Conservation (phyloP, 92 coral and sea anemone genomes). For the Paramuricea clavata region DNA sequence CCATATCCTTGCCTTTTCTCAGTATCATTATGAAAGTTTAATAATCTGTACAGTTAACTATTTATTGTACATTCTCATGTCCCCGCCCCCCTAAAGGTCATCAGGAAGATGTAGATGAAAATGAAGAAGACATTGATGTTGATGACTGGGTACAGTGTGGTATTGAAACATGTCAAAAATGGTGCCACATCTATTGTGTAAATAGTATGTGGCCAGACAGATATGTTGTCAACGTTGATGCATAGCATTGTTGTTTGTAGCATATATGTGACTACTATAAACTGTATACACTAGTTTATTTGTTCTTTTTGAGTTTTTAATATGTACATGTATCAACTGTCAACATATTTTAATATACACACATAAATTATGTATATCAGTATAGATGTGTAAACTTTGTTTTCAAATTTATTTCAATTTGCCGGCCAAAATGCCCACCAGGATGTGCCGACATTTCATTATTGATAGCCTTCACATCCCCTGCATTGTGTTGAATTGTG, state of each 20-base stretch:
- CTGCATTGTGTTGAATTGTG: too few relatives aligned
- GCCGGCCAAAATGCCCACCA: too few relatives aligned
- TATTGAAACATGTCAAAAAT: constrained; percentile 14
- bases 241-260: constrained; percentile 10
- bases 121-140: not conserved
- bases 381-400: too few relatives aligned
- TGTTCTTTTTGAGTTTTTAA: too few relatives aligned
- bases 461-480: too few relatives aligned
- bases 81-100: not conserved
- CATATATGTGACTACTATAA: too few relatives aligned
- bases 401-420: too few relatives aligned
- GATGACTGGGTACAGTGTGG: constrained; percentile 32
- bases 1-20: not conserved
- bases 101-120: constrained; percentile 14
- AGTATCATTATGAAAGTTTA: not conserved
- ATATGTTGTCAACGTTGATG: not conserved
- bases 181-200: constrained; percentile 31
- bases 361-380: too few relatives aligned
- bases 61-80: not conserved
- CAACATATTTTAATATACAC: too few relatives aligned
- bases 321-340: too few relatives aligned
- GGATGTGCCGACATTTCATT: too few relatives aligned
- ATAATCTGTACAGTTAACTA: not conserved
- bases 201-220: not conserved
- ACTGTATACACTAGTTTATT: too few relatives aligned